Evolutionary conservation across 2,113 vertebrate species (phyloP), one percentile per base, ranked within the genome.

Genomic region (Cyprinodon variegatus): DNA sequence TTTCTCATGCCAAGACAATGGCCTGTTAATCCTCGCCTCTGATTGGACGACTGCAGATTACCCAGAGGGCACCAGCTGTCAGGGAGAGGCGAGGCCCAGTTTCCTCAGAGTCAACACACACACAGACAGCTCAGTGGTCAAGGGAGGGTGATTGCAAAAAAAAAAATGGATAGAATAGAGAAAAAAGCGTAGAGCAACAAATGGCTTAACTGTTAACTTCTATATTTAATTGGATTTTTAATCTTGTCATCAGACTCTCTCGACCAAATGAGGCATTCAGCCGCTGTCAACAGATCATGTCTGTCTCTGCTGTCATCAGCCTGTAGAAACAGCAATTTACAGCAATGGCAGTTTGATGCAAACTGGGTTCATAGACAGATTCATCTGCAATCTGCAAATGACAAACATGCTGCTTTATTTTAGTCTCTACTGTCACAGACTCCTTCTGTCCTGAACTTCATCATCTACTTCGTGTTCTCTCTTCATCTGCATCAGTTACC

Each of bases 51-150:
- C 66, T 57, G 74, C 79, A 91, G 91, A 92, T 93, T 92, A 93
- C 91, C 90, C 92, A 87, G 89, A 90, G 90, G 92, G 88, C 88
- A 91, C 92, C 92, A 93, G 92, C 91, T 93, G 91, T 91, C 89
- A 53, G 77, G 43, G 76, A 75, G 86, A 90, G 86, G 68, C 81
- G 50, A 87, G 85, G 90, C 89, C 92, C 85, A 92, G 83, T 92
- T 92, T 90, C 74, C 89, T 86, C 78, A 72, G 70, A 76, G 75
- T 81, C 61, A 59, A 71, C 61, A 68, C 65, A 76, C 65, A 65
- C 50, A 68, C 72, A 77, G 72, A 82, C 62, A 61, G 41, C 11
- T 3, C 50, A 57, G n/a, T 57, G 50, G 50, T 57, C 17, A 57
- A 9, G 15, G 4, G 41, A 41, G 50, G 17, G 50, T 57, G 20